Conservation (phyloP, 2,888 invertebrate species). For the Drosophila rellima region DNA sequence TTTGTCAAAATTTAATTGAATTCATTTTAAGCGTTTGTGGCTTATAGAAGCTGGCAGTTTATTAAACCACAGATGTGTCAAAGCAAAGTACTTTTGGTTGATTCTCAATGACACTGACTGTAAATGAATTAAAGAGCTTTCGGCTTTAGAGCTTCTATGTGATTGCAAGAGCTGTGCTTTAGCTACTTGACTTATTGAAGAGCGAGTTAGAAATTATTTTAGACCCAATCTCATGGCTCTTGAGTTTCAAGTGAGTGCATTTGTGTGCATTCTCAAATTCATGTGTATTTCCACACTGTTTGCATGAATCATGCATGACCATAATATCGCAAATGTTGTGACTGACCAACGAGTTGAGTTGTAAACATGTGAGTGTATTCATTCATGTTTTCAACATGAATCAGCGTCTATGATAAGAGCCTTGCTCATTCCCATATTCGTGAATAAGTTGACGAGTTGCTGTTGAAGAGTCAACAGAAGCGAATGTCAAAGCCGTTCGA, state of each 20-base stretch:
- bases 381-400: slow-evolving; percentile 15
- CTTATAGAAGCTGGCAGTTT: neutral
- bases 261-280: slow-evolving; percentile 32
- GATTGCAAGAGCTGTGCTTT: neutral
- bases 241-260: slow-evolving; percentile 30
- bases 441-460: neutral
- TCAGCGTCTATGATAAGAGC: slow-evolving; percentile 35
- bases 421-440: slow-evolving; percentile 6
- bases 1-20: slow-evolving; percentile 31
- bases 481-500: neutral
- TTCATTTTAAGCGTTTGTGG: slow-evolving; percentile 21
- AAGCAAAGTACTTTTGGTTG: neutral
- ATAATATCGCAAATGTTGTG: neutral
- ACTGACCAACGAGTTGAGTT: slow-evolving; percentile 26
- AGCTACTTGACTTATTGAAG: slow-evolving; percentile 25
- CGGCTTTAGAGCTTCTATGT: neutral
- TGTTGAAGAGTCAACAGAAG: slow-evolving; percentile 6
- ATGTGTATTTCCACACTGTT: slow-evolving; percentile 26
- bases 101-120: neutral
- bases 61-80: slow-evolving; percentile 13
- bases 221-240: slow-evolving; percentile 38
- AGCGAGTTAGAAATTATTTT: slow-evolving; percentile 22
- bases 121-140: neutral
- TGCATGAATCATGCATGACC: slow-evolving; percentile 37
- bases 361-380: slow-evolving; percentile 4